Evolutionary conservation across 2,113 vertebrate species (phyloP), one percentile per base, ranked within the genome.

Genomic region (Lampris incognitus): DNA sequence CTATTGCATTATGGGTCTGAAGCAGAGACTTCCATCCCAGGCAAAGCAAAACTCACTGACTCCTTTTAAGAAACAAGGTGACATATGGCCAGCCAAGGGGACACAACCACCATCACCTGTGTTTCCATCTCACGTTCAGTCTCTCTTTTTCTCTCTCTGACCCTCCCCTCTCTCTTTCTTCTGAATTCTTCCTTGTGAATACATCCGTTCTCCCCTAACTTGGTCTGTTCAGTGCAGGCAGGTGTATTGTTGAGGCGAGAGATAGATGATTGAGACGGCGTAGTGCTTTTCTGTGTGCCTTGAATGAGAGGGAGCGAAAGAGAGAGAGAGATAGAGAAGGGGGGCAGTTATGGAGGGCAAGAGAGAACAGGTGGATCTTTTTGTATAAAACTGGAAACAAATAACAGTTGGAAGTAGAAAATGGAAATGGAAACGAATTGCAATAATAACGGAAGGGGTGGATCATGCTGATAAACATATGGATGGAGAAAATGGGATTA

Each of bases 231-330:
- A 52, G 61, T 61, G 55, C 6, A 9, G 39, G 38, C 58, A 63
- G 81, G 60, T 68, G 54, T 3, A n/a, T 57, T 48, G 52, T 57
- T 44, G 67, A 37, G 63, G 62, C 66, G 42, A n/a, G 52, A 83
- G 70, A 88, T 57, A 50, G 79, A 84, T 82, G 70, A 78, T 66
- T 72, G 74, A 69, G 72, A 50, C 13, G 49, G 70, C 46, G 74
- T 68, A 52, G 52, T 61, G 74, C 60, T 56, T 74, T 67, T 52
- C 61, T 61, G 13, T 13, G 48, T 40, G 2, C 9, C 2, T 1
- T 60, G 49, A 48, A 72, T 39, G 56, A 72, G 52, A 69, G 24
- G 5, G 68, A 66, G 54, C 6, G 2, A 65, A 36, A 36, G 54
- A 52, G 57, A 24, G 56, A 24, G 54, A 67, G 46, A 72, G 52